These are phyloP conservation scores for Peromyscus eremicus DNA, from an alignment of 2,797 vertebrate species.

Conservation along the genomic window DNA sequence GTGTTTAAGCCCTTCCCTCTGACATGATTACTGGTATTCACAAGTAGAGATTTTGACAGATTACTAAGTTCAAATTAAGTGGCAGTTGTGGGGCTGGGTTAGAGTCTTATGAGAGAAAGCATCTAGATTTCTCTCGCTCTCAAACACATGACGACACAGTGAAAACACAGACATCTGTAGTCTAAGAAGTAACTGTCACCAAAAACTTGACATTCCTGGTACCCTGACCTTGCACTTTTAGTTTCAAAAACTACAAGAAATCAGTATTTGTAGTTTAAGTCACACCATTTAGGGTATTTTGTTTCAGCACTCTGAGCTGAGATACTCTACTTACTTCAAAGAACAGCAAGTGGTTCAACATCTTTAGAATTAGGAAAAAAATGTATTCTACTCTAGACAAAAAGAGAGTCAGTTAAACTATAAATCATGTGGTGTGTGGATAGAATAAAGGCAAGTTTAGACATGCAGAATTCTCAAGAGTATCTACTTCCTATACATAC, in stretches of 20 bases:
- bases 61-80: not conserved
- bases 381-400: constrained; percentile 33
- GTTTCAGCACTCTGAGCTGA: not conserved
- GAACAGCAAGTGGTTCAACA: not conserved
- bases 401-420: constrained; percentile 31
- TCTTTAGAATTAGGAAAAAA: constrained; percentile 50
- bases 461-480: constrained; percentile 2
- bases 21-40: not conserved
- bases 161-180: not conserved
- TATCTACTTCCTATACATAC: not conserved
- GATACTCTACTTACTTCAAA: constrained; percentile 25
- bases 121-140: not conserved
- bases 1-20: not conserved
- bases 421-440: constrained; percentile 37
- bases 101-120: not conserved
- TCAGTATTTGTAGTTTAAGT: not conserved
- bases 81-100: not conserved
- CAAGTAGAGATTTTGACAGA: no score
- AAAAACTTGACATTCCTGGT: not conserved
- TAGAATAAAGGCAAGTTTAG: constrained; percentile 63
- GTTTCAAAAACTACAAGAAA: not conserved
- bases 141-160: not conserved
- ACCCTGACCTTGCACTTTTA: not conserved
- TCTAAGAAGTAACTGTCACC: not conserved
- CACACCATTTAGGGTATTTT: not conserved